Evolutionary conservation across 1,140 invertebrate genomes (phyloP), one percentile per base, ranked within the genome.

Genomic region (Meloidogyne floridensis): DNA sequence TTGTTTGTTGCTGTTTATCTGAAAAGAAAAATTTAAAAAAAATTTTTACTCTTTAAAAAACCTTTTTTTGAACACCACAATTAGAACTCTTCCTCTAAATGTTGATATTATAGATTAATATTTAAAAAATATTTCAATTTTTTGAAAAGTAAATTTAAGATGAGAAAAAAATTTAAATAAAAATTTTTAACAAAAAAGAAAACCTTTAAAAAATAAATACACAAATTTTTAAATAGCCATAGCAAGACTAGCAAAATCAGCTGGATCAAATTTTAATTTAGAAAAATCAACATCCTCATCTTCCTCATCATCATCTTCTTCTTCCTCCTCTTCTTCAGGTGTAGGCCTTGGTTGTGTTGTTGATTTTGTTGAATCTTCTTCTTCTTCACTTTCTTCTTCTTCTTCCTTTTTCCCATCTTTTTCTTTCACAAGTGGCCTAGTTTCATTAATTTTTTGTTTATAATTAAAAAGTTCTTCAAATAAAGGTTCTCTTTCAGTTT

Each of bases 201-300:
- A 54, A 47, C 47, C 47, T 32, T 32, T 32, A 54, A 54, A 11
- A 54, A 11, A 54, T 54, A 54, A 54, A 54, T 53, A 53, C 51
- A 53, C 51, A 8, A 53, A 56, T 56, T 15, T 59, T 65, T 18
- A 65, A n/a, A 65, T 65, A 65, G 59, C 59, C 59, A 65, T 65
- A n/a, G 59, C 10, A 65, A 65, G 59, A 65, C 56, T 79, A 13
- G 77, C 54, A 72, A 79, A 79, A 32, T 79, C 77, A 18, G 65
- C 77, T 10, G 77, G 77, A 47, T 79, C 77, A 70, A 79, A 79
- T 11, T 43, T 69, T 47, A 79, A 43, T 43, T 79, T 51, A 15
- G 53, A 69, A 4, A 79, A 20, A 43, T 79, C 77, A 18, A 65
- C 59, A n/a, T 65, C 59, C 11, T 59, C 56, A 32, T 32, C 32